Base-by-base conservation (phyloP, 2,888 invertebrate species). In the Xanthorhoe designata region DNA sequence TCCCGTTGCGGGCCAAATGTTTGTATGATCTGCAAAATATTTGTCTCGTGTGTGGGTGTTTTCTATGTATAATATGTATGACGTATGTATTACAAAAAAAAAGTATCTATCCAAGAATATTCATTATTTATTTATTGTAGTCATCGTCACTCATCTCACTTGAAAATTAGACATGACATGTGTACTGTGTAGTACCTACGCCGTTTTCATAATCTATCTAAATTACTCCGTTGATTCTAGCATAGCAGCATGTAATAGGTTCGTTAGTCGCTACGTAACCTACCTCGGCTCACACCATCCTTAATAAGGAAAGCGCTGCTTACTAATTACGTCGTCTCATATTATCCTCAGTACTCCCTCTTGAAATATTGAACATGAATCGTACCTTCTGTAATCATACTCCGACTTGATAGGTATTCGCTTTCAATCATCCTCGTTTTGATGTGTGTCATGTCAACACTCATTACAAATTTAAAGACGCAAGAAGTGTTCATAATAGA, bases 371-470 rank as follows among this genome's bases (percentile, higher is more conserved):
- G 29, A 53, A 32, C 18, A n/a, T 7, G 47, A 61, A 15, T 50
- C 8, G 29, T 61, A n/a, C 24, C 6, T 8, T 32, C 18, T 54
- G 15, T 47, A 62, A 42, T 56, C 35, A 49, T 56, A 57, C 32
- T 9, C 7, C 29, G 57, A 58, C 50, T 55, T 61, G 49, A 38
- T 55, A 49, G 49, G 10, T 24, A 42, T 56, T 51, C 24, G 35
- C 54, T 55, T 51, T 56, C 50, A 49, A 55, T 50, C 50, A 61
- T 24, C 50, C 7, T 50, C 55, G 50, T 18, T 49, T 54, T 54
- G 53, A 54, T 61, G 32, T 55, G 49, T 55, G 45, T 60, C 42
- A 60, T 55, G 45, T 60, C 42, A 60, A 60, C 18, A 55, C 19
- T 19, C 17, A 61, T 61, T 17, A 38, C 17, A 38, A 50, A 10